Evolutionary conservation across 2,113 vertebrate species (phyloP).

Genomic region (Gavia stellata): DNA sequence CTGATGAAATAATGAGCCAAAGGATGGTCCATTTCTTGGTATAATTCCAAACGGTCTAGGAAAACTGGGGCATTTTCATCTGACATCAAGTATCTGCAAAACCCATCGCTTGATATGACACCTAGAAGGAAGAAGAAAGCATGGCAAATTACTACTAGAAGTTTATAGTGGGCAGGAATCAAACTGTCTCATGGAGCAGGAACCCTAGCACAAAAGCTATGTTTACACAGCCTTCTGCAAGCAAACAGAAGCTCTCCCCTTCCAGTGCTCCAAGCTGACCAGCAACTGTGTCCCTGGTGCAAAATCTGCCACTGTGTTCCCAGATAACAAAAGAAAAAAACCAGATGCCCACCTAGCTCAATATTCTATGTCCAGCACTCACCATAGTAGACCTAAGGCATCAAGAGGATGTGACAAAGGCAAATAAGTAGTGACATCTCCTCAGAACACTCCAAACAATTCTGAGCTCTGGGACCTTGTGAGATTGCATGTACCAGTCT

Average conservation of each 20-base stretch:
- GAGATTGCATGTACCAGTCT: background rate
- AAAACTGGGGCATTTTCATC: constrained; percentile 98
- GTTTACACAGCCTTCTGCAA: background rate
- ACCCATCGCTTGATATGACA: constrained; percentile 93
- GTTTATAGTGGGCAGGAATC: background rate
- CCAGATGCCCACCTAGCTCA: background rate
- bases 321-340: background rate
- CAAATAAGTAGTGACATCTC: background rate
- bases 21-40: constrained; percentile 98
- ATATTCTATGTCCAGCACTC: background rate
- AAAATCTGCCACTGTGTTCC: background rate
- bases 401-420: background rate
- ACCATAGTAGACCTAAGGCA: background rate
- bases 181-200: background rate
- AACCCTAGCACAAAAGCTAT: background rate
- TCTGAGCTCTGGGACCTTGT: background rate
- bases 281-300: background rate
- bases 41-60: constrained; percentile 91
- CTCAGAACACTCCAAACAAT: background rate
- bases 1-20: constrained; percentile 97
- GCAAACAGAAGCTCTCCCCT: background rate
- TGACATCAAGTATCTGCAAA: constrained; percentile 98
- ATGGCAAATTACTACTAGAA: background rate
- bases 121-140: constrained; percentile 68
- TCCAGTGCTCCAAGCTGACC: background rate